These are phyloP conservation scores for Tachina fera DNA, from an alignment of 2,888 invertebrate species.

Conservation along the genomic window DNA sequence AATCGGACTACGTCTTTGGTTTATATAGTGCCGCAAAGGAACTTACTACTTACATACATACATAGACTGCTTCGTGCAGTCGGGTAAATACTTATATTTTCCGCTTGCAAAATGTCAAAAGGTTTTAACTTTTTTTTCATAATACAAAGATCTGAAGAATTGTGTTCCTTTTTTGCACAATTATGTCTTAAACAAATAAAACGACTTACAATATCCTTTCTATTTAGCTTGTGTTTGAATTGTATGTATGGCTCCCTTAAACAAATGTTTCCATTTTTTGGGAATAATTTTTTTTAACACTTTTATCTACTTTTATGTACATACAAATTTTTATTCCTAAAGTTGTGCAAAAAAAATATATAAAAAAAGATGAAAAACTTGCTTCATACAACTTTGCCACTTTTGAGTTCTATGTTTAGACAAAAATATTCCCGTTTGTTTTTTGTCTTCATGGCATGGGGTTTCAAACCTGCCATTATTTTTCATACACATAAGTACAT, in stretches of 20 bases:
- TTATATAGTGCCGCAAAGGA: no score
- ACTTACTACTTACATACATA: no score
- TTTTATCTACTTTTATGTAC: neutral
- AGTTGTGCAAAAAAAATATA: neutral
- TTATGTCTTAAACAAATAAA: slow-evolving; percentile 13
- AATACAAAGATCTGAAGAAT: neutral
- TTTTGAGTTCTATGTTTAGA: slow-evolving; percentile 38
- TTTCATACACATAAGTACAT: slow-evolving; percentile 13
- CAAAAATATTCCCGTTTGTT: slow-evolving; percentile 26
- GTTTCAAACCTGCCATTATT: slow-evolving; percentile 22
- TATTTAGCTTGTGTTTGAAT: slow-evolving; percentile 15
- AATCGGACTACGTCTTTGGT: no score
- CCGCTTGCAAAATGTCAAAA: neutral
- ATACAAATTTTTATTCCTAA: neutral
- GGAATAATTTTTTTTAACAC: slow-evolving; percentile 27
- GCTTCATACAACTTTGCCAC: slow-evolving; percentile 28
- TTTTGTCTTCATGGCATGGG: slow-evolving; percentile 22
- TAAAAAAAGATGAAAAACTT: slow-evolving; percentile 1
- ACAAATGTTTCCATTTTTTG: slow-evolving; percentile 49
- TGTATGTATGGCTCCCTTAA: slow-evolving; percentile 19
- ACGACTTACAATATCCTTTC: slow-evolving; percentile 16
- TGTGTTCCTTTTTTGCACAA: slow-evolving; percentile 2
- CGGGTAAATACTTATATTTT: neutral
- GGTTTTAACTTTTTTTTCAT: slow-evolving; percentile 2
- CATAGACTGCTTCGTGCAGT: no score